Base-by-base conservation (phyloP, 2,888 invertebrate genomes). In the Eugnorisma glareosa region DNA sequence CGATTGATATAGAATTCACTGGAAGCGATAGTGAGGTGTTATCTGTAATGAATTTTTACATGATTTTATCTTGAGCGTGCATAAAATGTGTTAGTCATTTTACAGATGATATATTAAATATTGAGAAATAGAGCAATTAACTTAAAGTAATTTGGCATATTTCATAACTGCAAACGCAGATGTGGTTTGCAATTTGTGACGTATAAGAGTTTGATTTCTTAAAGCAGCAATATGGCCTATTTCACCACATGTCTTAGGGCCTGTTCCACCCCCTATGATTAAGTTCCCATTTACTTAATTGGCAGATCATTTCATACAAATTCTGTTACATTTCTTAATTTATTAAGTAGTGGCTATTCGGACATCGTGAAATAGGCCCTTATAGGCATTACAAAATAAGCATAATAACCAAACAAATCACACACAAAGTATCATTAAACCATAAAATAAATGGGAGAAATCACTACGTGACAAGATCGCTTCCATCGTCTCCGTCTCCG, bases 401-500 rank as follows among this genome's bases (percentile, higher is more conserved):
- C 28, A n/a, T n/a, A n/a, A 45, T 31, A 18, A 15, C 13, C 1
- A 24, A n/a, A 81, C 6, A 48, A 74, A 81, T 28, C 48, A n/a
- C 37, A 31, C 6, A 35, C 28, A 37, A 40, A 59, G 1, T 59
- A 15, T 54, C 51, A 66, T 71, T 63, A 35, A 72, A 64, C 45
- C 21, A 61, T 43, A 54, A 68, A 71, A 81, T 69, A 76, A 70
- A 76, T 76, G 43, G 67, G 83, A 86, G 86, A 84, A 84, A 84
- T 85, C 69, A 79, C 64, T 75, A 81, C 76, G 80, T 85, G 79
- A 66, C 77, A 71, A 85, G 79, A 86, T 82, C 89, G 75, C 83
- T 88, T 92, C 91, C 83, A 92, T 91, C 78, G 74, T 70, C 72
- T 74, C 24, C 67, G 77, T 80, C 75, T 88, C 88, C 77, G 82